Percentiles rank a stretch among this genome's conserved stretches.
These are phyloP conservation scores for Lepidurus arcticus DNA, from an alignment of 1,140 invertebrate species.

Conservation along the genomic window DNA sequence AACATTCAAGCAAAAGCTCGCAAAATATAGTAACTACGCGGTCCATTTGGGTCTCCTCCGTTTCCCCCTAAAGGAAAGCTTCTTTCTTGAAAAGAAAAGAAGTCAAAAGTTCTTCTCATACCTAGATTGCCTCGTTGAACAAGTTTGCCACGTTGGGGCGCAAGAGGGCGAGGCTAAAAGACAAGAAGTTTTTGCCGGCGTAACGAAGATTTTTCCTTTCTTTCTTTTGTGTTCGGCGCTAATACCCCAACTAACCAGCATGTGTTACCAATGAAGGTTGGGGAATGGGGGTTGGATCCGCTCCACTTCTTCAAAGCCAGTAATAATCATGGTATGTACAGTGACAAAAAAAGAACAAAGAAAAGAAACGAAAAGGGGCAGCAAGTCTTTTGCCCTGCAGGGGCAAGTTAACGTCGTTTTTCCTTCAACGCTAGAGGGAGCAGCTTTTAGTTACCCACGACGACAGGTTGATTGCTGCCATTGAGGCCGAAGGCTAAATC, in stretches of 20 bases:
- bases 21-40: neutral
- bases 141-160: neutral
- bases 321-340: neutral
- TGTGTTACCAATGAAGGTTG: constrained; percentile 3
- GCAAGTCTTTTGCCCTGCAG: constrained; percentile 12
- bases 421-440: constrained; percentile 6
- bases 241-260: constrained; percentile 10
- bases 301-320: neutral
- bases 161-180: neutral
- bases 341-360: neutral
- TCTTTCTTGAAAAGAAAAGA: neutral
- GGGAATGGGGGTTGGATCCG: neutral
- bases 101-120: constrained; percentile 1
- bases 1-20: neutral
- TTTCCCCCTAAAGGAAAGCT: neutral
- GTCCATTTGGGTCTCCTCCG: neutral
- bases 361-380: neutral
- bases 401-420: constrained; percentile 18
- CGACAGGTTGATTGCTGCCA: constrained; percentile 20
- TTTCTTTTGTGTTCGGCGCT: neutral
- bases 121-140: neutral
- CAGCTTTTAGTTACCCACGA: constrained; percentile 18
- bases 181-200: neutral
- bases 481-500: constrained; percentile 21
- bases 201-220: neutral